Percentiles rank a stretch among this genome's conserved stretches.
phyloP scores from a whole-genome alignment of 35 echinoderm and acorn worm species.

The Ophiothrix spiculata region DNA sequence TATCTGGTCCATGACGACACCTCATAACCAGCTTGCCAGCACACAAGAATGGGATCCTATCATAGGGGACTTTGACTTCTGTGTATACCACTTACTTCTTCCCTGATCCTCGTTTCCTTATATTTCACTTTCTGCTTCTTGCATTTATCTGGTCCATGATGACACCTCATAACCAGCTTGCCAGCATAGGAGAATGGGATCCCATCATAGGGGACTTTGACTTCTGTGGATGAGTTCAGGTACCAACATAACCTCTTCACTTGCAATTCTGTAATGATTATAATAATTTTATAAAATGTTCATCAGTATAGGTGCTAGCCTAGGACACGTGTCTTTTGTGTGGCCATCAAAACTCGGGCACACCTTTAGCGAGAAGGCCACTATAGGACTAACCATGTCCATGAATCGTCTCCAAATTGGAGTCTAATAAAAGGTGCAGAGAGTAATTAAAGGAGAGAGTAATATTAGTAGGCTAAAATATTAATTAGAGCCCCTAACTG shows the following conservation, averaged over 20 bases:
- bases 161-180: not conserved
- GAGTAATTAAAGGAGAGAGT: too few species aligned
- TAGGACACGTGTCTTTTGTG: too few species aligned
- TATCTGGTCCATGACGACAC: conserved; percentile 9
- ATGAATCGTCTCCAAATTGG: too few species aligned
- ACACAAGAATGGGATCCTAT: not conserved
- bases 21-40: not conserved
- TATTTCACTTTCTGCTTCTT: not conserved
- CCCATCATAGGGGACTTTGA: not conserved
- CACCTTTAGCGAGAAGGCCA: too few species aligned
- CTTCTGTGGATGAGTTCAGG: not conserved
- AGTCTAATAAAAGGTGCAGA: too few species aligned
- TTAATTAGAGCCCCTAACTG: too few species aligned
- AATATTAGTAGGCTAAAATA: too few species aligned
- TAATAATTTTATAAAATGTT: not conserved
- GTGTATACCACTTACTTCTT: not conserved
- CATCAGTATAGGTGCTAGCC: too few species aligned
- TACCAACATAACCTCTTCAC: not conserved
- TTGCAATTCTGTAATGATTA: not conserved
- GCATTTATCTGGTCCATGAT: conserved; percentile 15
- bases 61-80: not conserved
- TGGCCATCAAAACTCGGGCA: too few species aligned
- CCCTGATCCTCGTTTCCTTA: not conserved
- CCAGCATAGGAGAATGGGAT: not conserved
- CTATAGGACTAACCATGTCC: too few species aligned